Percentiles rank a stretch among this genome's conserved stretches.
Evolutionary conservation across 2,113 vertebrate species (phyloP).

Genomic region (Labeo rohita): DNA sequence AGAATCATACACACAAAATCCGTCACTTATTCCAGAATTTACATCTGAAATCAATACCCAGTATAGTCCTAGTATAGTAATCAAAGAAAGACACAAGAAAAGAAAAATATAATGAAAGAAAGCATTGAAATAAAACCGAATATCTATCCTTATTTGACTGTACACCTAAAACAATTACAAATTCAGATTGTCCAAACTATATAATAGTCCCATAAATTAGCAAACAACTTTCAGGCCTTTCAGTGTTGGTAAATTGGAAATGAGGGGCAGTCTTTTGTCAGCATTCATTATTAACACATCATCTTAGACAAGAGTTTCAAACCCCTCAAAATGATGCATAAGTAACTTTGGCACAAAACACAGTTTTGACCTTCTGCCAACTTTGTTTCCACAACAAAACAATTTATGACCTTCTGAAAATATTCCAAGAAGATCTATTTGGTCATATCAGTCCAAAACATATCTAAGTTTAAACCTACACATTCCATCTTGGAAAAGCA

Average conservation of each 20-base stretch:
- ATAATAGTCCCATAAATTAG: background rate
- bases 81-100: background rate
- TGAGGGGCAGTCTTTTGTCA: background rate
- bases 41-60: conserved; percentile 6
- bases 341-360: conserved; percentile 40
- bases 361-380: background rate
- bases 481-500: conserved; percentile 36
- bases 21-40: background rate
- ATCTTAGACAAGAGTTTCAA: conserved; percentile 4
- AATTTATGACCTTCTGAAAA: background rate
- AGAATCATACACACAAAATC: background rate
- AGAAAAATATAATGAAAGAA: background rate
- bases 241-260: background rate
- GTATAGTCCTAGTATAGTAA: background rate
- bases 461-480: conserved; percentile 5
- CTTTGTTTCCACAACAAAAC: background rate
- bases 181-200: background rate
- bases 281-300: background rate
- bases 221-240: background rate
- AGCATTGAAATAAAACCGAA: background rate
- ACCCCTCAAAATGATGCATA: background rate
- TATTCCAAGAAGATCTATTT: conserved; percentile 28
- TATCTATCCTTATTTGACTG: background rate
- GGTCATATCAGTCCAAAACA: conserved; percentile 38
- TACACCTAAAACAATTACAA: background rate